Base-by-base conservation (phyloP, 2,888 invertebrate genomes). In the Dendrolimus houi region DNA sequence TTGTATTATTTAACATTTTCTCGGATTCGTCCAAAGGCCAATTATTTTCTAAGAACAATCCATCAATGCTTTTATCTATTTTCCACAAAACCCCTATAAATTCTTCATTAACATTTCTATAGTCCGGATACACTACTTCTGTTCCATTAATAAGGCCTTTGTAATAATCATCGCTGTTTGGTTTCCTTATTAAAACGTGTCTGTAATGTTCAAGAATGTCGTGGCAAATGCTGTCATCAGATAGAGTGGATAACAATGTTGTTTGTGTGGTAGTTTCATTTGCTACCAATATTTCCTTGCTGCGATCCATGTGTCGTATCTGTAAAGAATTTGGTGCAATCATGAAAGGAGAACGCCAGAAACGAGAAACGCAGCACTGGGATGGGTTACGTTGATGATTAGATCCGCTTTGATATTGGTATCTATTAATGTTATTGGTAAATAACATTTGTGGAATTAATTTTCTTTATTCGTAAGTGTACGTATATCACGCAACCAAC, bases 1-100 rank as follows among this genome's bases (percentile, higher is more conserved):
- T 61, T 1, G 80, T 77, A 56, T 79, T 71, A 57, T 87, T 81
- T 52, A 80, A 60, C 65, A 76, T 57, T 74, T 91, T 78, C 59
- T 75, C 9, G 3, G 78, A 71, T 58, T 81, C 74, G 56, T 90
- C 90, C 41, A 86, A 64, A 9, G 93, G 93, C 93, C 93, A 93
- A 70, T 83, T 92, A 60, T 92, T 92, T 68, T 85, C 86, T 55
- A 93, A 73, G 29, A 92, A 62, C 52, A 92, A 70, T 8, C 91
- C 93, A 64, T 88, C 85, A n/a, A 81, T 58, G 10, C 72, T 64
- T 0, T 58, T 61, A 9, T 71, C 63, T 47, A 74, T 81, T 1
- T 62, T 42, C 87, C 87, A 87, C 56, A 87, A 64, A 40, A 60
- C 65, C 9, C 75, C 56, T 58, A 87, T 62, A 8, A 87, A 70